phyloP scores from a whole-genome alignment of 1,140 invertebrate genomes.

The Drosophila truncata region DNA sequence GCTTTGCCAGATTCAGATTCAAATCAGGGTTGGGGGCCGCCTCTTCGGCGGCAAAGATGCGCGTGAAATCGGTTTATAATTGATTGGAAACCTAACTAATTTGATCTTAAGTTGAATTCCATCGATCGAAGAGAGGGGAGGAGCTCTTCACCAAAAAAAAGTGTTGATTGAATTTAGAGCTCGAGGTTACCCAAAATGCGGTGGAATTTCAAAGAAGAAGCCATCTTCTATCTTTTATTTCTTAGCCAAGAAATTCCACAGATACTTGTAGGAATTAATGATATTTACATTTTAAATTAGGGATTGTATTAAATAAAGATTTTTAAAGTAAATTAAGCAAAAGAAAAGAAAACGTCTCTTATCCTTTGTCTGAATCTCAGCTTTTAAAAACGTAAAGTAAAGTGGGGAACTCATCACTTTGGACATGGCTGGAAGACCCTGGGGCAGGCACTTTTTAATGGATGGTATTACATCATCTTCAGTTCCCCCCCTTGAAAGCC shows the following conservation, averaged over 20 bases:
- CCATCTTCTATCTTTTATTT: not conserved
- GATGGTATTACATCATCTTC: constrained; percentile 40
- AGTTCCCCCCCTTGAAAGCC: not conserved
- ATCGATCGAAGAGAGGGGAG: constrained; percentile 10
- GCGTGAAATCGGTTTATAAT: constrained; percentile 56
- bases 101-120: constrained; percentile 42
- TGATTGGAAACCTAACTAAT: constrained; percentile 47
- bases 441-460: constrained; percentile 19
- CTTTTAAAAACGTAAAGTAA: constrained; percentile 1
- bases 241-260: not conserved
- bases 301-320: not conserved
- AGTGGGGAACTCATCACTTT: constrained; percentile 7
- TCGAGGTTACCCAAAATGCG: not conserved
- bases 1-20: constrained; percentile 11
- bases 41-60: constrained; percentile 36
- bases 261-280: not conserved
- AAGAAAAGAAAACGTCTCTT: not conserved
- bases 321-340: not conserved
- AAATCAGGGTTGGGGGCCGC: constrained; percentile 21
- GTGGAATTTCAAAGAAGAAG: constrained; percentile 9
- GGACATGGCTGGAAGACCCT: constrained; percentile 25
- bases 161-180: constrained; percentile 30
- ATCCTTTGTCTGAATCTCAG: not conserved
- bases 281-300: not conserved
- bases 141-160: not conserved